These are phyloP conservation scores for Streptopelia turtur DNA, from an alignment of 2,797 vertebrate species.

Conservation along the genomic window DNA sequence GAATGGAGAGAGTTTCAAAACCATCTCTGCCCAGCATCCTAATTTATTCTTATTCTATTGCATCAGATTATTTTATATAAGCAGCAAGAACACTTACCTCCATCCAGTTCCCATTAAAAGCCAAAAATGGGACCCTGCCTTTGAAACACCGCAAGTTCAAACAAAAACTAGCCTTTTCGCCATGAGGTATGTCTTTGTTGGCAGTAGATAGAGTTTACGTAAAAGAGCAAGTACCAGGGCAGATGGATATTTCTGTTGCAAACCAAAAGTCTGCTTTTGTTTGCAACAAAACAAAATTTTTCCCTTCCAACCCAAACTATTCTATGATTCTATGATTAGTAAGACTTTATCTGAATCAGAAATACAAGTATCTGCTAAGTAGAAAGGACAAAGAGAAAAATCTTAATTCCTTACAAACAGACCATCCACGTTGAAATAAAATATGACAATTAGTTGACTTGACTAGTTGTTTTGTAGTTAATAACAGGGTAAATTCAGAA, in stretches of 20 bases:
- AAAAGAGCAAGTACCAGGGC: background rate
- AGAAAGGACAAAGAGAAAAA: background rate
- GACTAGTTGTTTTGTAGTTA: background rate
- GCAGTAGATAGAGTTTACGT: background rate
- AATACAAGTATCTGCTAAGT: background rate
- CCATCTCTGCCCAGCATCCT: background rate
- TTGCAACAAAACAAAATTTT: no score
- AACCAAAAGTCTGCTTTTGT: background rate
- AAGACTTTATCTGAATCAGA: background rate
- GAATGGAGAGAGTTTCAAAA: background rate
- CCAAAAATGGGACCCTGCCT: background rate
- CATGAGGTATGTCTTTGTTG: background rate
- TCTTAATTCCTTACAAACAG: background rate
- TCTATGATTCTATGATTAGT: background rate
- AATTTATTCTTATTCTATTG: background rate
- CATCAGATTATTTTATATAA: background rate
- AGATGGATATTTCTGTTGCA: background rate
- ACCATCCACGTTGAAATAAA: background rate
- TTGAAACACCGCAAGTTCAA: background rate
- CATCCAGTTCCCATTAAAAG: background rate
- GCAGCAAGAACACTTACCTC: background rate
- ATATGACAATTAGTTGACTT: background rate
- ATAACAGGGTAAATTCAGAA: background rate
- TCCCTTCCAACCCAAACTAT: no score
- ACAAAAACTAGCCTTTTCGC: background rate